These are phyloP conservation scores for Australoheros facetus DNA, from an alignment of 2,797 vertebrate genomes.

Conservation along the genomic window DNA sequence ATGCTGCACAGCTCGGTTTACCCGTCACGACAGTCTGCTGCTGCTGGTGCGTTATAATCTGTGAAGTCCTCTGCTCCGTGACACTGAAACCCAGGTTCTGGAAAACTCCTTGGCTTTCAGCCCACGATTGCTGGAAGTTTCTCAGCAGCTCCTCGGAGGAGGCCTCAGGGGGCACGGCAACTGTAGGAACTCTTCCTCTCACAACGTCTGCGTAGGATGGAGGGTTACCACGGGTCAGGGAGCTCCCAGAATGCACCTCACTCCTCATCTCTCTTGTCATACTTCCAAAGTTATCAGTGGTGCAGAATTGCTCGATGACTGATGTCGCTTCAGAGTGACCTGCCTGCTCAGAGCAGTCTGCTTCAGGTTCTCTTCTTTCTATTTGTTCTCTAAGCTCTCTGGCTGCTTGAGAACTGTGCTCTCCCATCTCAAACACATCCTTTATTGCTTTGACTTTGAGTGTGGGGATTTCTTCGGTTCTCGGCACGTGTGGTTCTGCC, in stretches of 20 bases:
- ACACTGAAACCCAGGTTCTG: conserved; percentile 85
- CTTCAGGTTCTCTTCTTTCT: conserved; percentile 75
- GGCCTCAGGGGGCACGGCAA: conserved; percentile 78
- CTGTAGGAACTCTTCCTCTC: conserved; percentile 81
- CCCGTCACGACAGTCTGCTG: conserved; percentile 86
- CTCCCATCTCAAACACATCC: conserved; percentile 84
- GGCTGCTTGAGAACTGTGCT: conserved; percentile 78
- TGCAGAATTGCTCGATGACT: conserved; percentile 79
- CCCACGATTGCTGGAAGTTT: conserved; percentile 91
- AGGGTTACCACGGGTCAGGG: conserved; percentile 81
- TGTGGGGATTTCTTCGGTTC: conserved; percentile 74
- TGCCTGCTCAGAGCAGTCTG: conserved; percentile 36
- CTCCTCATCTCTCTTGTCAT: conserved; percentile 65
- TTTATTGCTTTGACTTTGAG: conserved; percentile 85
- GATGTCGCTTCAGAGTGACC: conserved; percentile 71
- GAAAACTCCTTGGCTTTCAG: conserved; percentile 86
- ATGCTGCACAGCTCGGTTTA: conserved; percentile 83
- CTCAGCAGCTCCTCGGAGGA: conserved; percentile 84
- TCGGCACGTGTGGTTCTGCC: conserved; percentile 60
- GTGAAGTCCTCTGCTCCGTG: conserved; percentile 83
- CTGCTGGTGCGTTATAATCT: conserved; percentile 83
- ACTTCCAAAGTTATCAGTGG: conserved; percentile 80
- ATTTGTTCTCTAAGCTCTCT: conserved; percentile 79
- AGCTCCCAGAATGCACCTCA: conserved; percentile 71
- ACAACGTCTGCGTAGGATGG: conserved; percentile 94